A percentile compares a stretch with the other conserved stretches of the same genome.
Conservation (phyloP, 2,888 invertebrate genomes). For the Phalangium opilio region DNA sequence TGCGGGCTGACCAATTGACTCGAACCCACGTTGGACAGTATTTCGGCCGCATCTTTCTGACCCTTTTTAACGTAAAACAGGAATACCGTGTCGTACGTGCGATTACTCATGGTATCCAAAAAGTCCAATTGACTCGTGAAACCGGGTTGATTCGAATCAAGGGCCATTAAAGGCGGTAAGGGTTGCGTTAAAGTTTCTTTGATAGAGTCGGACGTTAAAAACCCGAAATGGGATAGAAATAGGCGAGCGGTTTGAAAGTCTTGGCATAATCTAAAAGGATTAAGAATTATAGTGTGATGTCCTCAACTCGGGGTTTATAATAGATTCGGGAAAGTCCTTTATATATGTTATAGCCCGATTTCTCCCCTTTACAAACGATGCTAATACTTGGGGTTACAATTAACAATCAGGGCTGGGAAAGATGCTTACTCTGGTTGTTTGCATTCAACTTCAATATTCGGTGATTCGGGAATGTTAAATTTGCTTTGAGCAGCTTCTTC, state of each 20-base stretch:
- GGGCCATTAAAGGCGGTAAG: slow-evolving; percentile 46
- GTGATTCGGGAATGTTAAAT: slow-evolving; percentile 22
- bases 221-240: slow-evolving; percentile 89
- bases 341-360: too few species aligned
- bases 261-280: slow-evolving; percentile 45
- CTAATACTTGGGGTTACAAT: too few species aligned
- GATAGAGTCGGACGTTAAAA: slow-evolving; percentile 37
- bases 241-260: slow-evolving; percentile 91
- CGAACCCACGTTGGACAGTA: slow-evolving; percentile 55
- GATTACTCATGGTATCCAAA: slow-evolving; percentile 69
- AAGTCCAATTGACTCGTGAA: slow-evolving; percentile 63
- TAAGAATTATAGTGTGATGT: too few species aligned
- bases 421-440: slow-evolving; percentile 28
- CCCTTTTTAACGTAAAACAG: slow-evolving; percentile 84
- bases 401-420: too few species aligned
- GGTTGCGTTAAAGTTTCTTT: slow-evolving; percentile 28
- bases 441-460: slow-evolving; percentile 36
- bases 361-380: too few species aligned
- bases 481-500: slow-evolving; percentile 27
- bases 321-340: too few species aligned
- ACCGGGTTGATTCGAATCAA: slow-evolving; percentile 52
- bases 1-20: slow-evolving; percentile 34
- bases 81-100: slow-evolving; percentile 81
- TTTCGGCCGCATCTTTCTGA: slow-evolving; percentile 58
- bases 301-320: too few species aligned